Evolutionary conservation across 2,113 vertebrate genomes (phyloP).

Genomic region (Cebus imitator): DNA sequence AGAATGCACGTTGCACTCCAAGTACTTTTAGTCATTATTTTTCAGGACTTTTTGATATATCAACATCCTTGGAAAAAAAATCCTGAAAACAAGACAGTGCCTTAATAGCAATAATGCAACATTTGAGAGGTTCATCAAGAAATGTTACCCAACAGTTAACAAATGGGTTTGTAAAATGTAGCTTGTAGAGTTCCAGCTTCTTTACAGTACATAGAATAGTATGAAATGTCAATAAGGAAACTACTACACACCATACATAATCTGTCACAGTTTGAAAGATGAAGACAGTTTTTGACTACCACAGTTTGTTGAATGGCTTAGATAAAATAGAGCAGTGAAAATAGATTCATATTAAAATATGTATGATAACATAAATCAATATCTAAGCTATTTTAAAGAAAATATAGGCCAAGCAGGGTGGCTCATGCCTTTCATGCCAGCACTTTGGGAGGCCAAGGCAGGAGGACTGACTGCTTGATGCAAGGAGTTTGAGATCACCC

Average conservation of each 20-base stretch:
- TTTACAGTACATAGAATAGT: neutral
- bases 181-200: neutral
- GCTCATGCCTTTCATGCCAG: too few relatives aligned
- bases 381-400: slow-evolving; percentile 15
- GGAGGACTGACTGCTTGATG: too few relatives aligned
- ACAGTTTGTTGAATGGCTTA: neutral
- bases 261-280: slow-evolving; percentile 7
- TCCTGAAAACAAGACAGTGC: neutral
- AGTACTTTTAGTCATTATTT: slow-evolving; percentile 41
- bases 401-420: too few relatives aligned
- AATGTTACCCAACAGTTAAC: neutral
- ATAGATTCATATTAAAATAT: neutral
- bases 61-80: slow-evolving; percentile 21
- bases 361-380: neutral
- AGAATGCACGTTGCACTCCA: slow-evolving; percentile 41
- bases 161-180: neutral
- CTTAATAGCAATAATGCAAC: slow-evolving; percentile 1
- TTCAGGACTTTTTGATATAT: slow-evolving; percentile 24
- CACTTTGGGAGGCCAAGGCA: too few relatives aligned
- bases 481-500: too few relatives aligned
- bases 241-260: neutral
- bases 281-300: neutral
- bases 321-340: slow-evolving; percentile 10
- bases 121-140: neutral
- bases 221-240: neutral